Evolutionary conservation across 2,113 vertebrate genomes (phyloP).

Genomic region (Zootoca vivipara): DNA sequence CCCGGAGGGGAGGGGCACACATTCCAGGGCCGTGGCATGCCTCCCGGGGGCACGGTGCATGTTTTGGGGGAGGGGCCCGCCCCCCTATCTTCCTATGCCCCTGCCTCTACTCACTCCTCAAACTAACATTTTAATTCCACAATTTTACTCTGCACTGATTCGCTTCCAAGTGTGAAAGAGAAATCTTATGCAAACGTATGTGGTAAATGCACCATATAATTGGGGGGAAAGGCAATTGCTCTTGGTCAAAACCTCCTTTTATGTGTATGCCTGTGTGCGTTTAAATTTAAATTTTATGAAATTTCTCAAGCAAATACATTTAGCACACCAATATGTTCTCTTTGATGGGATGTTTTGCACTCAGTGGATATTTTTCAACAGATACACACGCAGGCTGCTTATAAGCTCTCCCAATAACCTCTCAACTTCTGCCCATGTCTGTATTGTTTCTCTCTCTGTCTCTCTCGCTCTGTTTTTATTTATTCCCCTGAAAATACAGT

Average conservation of each 20-base stretch:
- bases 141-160: not conserved
- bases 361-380: conserved; percentile 19
- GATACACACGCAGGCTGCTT: conserved; percentile 49
- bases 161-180: not conserved
- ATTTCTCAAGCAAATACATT: not conserved
- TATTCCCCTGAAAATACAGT: conserved; percentile 83
- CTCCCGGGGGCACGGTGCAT: too few species aligned
- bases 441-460: conserved; percentile 46
- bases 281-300: too few species aligned
- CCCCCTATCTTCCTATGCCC: too few species aligned
- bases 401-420: conserved; percentile 71
- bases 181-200: conserved; percentile 55
- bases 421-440: conserved; percentile 63
- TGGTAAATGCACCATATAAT: conserved; percentile 33
- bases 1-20: too few species aligned
- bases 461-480: conserved; percentile 76
- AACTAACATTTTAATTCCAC: not conserved
- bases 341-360: conserved; percentile 18
- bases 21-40: too few species aligned
- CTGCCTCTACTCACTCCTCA: too few species aligned
- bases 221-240: conserved; percentile 34
- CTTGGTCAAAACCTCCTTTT: conserved; percentile 29
- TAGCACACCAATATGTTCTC: not conserved
- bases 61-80: too few species aligned
- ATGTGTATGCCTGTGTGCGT: not conserved